These are phyloP conservation scores for Zosterops japonicus DNA, from an alignment of 2,113 vertebrate genomes.

Conservation along the genomic window DNA sequence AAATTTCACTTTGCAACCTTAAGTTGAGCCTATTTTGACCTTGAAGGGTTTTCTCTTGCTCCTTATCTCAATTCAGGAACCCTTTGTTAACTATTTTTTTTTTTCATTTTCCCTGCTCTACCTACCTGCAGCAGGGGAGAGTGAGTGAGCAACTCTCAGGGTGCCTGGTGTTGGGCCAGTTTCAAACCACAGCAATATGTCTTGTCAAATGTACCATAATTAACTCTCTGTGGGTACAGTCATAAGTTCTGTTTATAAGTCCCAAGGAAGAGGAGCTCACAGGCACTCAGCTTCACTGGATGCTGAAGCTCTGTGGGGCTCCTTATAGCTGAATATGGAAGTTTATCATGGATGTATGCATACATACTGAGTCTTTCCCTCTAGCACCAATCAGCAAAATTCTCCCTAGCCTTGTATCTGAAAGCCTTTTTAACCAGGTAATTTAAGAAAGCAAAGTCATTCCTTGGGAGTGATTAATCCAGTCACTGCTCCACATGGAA, in stretches of 20 bases:
- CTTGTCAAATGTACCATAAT: background rate
- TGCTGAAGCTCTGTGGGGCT: background rate
- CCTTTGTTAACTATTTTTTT: background rate
- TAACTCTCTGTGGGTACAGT: background rate
- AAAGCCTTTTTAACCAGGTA: background rate
- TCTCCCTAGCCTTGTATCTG: background rate
- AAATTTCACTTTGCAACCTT: background rate
- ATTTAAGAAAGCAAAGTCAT: background rate
- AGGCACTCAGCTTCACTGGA: background rate
- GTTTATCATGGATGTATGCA: too few species aligned
- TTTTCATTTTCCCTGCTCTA: background rate
- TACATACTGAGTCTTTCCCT: background rate
- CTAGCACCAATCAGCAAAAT: background rate
- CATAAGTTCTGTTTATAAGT: background rate
- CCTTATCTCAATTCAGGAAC: background rate
- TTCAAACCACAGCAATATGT: background rate
- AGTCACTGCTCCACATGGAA: background rate
- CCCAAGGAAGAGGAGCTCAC: background rate
- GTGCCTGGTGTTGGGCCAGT: background rate
- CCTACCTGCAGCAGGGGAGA: too few species aligned
- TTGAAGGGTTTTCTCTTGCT: background rate
- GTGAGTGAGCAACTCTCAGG: background rate
- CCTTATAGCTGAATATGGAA: background rate
- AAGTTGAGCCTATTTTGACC: background rate
- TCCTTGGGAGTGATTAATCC: background rate